These are phyloP conservation scores for Drosophila guanche DNA, from an alignment of 1,140 invertebrate species.

Conservation along the genomic window DNA sequence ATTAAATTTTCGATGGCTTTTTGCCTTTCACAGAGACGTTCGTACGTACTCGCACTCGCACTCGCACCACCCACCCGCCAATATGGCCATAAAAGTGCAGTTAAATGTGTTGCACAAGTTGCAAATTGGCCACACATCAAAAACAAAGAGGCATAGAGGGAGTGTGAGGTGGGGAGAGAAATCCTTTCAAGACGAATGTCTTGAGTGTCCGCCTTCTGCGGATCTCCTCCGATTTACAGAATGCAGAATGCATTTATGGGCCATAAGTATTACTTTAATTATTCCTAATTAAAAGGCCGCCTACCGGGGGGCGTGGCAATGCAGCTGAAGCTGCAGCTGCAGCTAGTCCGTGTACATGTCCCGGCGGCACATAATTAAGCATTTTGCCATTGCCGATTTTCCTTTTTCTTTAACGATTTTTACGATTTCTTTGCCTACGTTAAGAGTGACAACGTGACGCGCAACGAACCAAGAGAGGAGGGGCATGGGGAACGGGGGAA, in stretches of 20 bases:
- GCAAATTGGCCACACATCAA: slow-evolving; percentile 73
- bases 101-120: slow-evolving; percentile 39
- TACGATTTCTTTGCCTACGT: slow-evolving; percentile 73
- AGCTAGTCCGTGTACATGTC: slow-evolving; percentile 33
- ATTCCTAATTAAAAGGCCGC: slow-evolving; percentile 58
- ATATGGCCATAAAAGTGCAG: slow-evolving; percentile 55
- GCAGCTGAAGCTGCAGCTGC: slow-evolving; percentile 54
- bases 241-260: slow-evolving; percentile 45
- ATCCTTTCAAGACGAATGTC: slow-evolving; percentile 71
- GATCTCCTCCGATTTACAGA: slow-evolving; percentile 19
- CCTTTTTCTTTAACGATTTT: slow-evolving; percentile 34
- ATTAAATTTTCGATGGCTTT: slow-evolving; percentile 14
- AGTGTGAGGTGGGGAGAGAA: slow-evolving; percentile 9
- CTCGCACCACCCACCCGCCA: slow-evolving; percentile 8
- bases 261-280: slow-evolving; percentile 76
- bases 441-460: slow-evolving; percentile 74
- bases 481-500: background rate
- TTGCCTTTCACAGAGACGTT: background rate
- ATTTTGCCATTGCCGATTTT: slow-evolving; percentile 38
- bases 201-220: slow-evolving; percentile 1
- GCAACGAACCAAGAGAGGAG: slow-evolving; percentile 13
- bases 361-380: slow-evolving; percentile 65
- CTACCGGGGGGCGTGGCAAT: slow-evolving; percentile 54
- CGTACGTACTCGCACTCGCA: slow-evolving; percentile 30
- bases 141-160: slow-evolving; percentile 24